phyloP scores from a whole-genome alignment of 2,113 vertebrate species.

The Mystacornis crossleyi region DNA sequence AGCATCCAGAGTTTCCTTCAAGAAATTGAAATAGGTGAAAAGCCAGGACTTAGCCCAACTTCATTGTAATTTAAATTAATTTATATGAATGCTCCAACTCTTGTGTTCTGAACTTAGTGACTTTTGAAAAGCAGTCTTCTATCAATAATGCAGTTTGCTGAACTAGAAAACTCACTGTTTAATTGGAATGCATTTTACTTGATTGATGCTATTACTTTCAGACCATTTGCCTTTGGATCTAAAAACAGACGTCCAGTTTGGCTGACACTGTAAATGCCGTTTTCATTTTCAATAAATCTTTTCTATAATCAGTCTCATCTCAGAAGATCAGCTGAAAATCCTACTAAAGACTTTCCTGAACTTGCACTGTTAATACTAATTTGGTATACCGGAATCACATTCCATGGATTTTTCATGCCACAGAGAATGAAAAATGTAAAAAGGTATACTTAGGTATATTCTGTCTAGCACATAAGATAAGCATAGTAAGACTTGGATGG shows the following conservation, averaged over 20 bases:
- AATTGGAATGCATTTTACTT: not conserved
- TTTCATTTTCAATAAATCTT: not conserved
- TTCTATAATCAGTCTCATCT: not conserved
- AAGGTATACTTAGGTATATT: not conserved
- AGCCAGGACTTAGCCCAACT: not conserved
- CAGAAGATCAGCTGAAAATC: not conserved
- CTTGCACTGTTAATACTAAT: not conserved
- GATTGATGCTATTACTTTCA: not conserved
- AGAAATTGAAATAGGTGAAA: not conserved
- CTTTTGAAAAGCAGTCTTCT: not conserved
- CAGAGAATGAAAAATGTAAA: not conserved
- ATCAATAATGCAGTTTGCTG: not conserved
- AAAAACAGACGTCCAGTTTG: not conserved
- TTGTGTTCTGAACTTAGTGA: not conserved
- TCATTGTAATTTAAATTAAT: not conserved
- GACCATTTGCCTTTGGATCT: not conserved
- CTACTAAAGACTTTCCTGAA: not conserved
- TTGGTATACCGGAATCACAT: not conserved
- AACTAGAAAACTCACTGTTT: not conserved
- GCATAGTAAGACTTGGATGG: not conserved
- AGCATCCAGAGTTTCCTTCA: not conserved
- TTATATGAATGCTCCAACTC: not conserved
- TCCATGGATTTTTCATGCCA: not conserved
- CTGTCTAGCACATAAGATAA: not conserved
- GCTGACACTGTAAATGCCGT: not conserved